These are phyloP conservation scores for Acrobasis consociella DNA, from an alignment of 2,888 invertebrate genomes.

Conservation along the genomic window DNA sequence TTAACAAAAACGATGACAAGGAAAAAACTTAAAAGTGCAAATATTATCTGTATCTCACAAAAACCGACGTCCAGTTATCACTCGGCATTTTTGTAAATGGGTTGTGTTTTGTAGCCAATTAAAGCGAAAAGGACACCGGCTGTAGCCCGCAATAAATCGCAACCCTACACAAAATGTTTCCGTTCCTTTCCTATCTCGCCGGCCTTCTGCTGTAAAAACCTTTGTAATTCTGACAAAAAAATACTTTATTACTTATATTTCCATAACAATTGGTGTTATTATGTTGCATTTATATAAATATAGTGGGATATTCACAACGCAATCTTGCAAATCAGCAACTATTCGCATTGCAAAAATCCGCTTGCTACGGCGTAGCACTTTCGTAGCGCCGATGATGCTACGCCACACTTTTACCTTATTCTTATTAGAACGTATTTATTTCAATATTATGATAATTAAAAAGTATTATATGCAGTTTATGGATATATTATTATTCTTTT, in stretches of 20 bases:
- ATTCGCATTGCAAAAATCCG: not conserved
- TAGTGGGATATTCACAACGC: not conserved
- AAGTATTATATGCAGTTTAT: not conserved
- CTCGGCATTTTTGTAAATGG: constrained; percentile 64
- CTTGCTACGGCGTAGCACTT: constrained; percentile 11
- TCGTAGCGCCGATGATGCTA: constrained; percentile 1
- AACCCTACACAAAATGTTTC: constrained; percentile 73
- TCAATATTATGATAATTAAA: not conserved
- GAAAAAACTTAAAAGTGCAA: constrained; percentile 6
- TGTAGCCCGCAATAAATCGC: constrained; percentile 78
- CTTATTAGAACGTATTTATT: constrained; percentile 3
- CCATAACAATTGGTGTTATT: not conserved
- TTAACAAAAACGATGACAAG: not conserved
- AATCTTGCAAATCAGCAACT: not conserved
- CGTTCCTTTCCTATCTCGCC: constrained; percentile 43
- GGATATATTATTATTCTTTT: no score
- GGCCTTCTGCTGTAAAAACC: constrained; percentile 1
- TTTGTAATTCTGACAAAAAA: constrained; percentile 6
- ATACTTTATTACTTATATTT: constrained; percentile 7
- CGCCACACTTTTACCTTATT: constrained; percentile 3
- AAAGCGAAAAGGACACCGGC: constrained; percentile 73
- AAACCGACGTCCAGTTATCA: constrained; percentile 59
- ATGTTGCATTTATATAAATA: not conserved
- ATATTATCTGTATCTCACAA: constrained; percentile 18
- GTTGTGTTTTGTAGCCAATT: constrained; percentile 80